Base-by-base conservation (phyloP, 2,888 invertebrate species). In the Osedax frankpressi region DNA sequence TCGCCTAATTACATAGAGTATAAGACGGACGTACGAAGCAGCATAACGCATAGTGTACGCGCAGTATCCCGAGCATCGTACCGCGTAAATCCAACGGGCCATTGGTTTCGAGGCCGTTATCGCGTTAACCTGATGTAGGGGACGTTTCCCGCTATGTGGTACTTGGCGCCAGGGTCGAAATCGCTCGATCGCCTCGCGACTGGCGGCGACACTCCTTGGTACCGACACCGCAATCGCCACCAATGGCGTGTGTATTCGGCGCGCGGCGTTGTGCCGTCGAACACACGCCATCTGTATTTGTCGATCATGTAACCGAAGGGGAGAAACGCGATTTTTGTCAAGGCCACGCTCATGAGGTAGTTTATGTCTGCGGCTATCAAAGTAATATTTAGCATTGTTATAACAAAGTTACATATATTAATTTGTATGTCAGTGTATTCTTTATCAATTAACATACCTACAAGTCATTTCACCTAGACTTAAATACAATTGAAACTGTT, bases 251-350 rank as follows among this genome's bases (percentile, higher is more conserved):
- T 85, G 78, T 84, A 82, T 75, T 81, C 75, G 0, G 78, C 76
- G 2, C 75, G 74, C 6, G 77, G 72, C 11, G 81, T 81, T 24
- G 81, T 78, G 6, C 83, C 83, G 30, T 80, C 79, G 75, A 85
- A 86, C 1, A 85, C 82, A 28, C 78, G 79, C 81, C 83, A 85
- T 30, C 86, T 77, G 85, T 85, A 87, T 75, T 82, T 82, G 77
- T 87, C 86, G 60, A 86, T 82, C 26, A 85, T 78, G 72, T 85
- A 82, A 2, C 82, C 82, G 78, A 85, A 86, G 2, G 86, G 86
- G 24, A 86, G 78, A 76, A 85, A 84, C n/a, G 84, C 84, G 29
- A 86, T 78, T 73, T 84, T 83, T 28, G 84, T 81, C 69, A 87
- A 77, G 0, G 86, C 86, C 76, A 82, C 82, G 77, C 79, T 80